Conservation (phyloP, 92 coral and sea anemone species). For the Parazoanthus atlanticus region DNA sequence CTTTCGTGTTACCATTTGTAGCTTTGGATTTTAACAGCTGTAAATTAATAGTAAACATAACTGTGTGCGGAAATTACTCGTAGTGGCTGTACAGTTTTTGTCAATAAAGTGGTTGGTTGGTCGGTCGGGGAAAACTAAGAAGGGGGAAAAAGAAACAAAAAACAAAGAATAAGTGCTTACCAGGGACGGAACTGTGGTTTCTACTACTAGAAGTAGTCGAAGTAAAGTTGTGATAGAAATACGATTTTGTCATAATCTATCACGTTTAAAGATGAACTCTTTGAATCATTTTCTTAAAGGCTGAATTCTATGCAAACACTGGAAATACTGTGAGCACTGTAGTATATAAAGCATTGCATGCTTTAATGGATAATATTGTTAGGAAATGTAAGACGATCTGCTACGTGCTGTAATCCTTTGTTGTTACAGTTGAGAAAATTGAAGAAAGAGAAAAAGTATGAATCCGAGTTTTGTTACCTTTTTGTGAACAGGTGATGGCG, state of each 20-base stretch:
- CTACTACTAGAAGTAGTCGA: too few relatives aligned
- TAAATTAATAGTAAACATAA: too few relatives aligned
- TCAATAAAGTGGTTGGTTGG: too few relatives aligned
- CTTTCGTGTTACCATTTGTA: too few relatives aligned
- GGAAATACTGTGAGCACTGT: neutral
- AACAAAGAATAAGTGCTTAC: too few relatives aligned
- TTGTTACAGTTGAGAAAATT: neutral
- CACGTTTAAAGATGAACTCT: neutral
- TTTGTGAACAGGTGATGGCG: neutral
- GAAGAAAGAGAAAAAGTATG: neutral
- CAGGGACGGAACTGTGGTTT: too few relatives aligned
- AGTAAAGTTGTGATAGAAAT: too few relatives aligned
- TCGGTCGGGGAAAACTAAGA: too few relatives aligned
- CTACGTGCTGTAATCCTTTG: neutral
- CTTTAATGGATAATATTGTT: neutral
- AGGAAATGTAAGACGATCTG: too few relatives aligned
- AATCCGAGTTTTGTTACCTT: neutral
- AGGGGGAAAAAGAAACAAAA: too few relatives aligned
- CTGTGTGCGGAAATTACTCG: neutral
- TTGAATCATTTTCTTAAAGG: neutral
- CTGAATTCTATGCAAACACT: neutral
- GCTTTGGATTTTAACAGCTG: neutral
- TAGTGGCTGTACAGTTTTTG: neutral
- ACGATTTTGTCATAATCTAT: too few relatives aligned
- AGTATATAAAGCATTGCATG: neutral